A percentile compares a stretch with the other conserved stretches of the same genome.
Evolutionary conservation across 2,113 vertebrate species (phyloP).

Genomic region (Lasiurus cinereus): DNA sequence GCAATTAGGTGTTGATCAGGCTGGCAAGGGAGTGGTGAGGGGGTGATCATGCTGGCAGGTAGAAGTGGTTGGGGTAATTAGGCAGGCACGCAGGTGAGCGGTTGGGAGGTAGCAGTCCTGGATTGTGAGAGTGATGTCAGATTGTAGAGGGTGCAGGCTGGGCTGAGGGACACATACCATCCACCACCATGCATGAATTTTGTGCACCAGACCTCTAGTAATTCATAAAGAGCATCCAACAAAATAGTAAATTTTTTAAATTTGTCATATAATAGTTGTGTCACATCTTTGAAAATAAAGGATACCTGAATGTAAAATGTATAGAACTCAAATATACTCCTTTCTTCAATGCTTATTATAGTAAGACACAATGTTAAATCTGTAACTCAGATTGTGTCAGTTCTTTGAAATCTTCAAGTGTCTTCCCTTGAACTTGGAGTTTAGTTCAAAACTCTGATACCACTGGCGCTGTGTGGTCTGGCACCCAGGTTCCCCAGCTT

Average conservation of each 20-base stretch:
- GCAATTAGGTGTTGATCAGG: no score
- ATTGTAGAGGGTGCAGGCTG: no score
- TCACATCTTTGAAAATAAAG: neutral
- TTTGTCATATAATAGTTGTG: neutral
- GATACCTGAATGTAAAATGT: neutral
- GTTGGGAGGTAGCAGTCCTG: no score
- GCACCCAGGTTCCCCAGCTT: no score
- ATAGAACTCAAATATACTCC: neutral
- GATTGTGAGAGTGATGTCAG: no score
- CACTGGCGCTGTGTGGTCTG: rapidly evolving
- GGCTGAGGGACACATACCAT: no score
- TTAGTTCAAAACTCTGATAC: neutral
- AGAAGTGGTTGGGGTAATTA: no score
- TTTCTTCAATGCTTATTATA: neutral
- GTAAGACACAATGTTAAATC: neutral
- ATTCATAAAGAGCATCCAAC: neutral
- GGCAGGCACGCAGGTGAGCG: no score
- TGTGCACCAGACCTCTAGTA: no score
- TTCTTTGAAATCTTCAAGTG: neutral
- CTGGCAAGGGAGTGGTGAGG: no score
- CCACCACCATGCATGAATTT: no score
- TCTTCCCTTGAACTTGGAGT: neutral
- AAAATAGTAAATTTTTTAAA: constrained; percentile 6
- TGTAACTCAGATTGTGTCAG: neutral
- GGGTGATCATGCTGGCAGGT: no score